phyloP scores from a whole-genome alignment of 1,140 invertebrate genomes.

The Polypedilum pembai region DNA sequence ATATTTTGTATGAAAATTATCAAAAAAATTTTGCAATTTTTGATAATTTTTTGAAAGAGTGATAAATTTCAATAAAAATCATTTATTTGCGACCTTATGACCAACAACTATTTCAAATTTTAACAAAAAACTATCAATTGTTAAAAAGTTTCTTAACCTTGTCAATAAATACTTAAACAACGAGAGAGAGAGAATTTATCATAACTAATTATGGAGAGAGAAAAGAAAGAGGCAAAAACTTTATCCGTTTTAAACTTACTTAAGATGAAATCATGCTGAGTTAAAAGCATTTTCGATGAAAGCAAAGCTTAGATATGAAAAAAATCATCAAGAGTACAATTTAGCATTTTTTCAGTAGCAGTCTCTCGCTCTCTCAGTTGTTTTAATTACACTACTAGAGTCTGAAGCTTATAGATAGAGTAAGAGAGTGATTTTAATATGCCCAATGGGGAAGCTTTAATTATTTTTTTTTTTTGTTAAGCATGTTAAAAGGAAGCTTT shows the following conservation, averaged over 20 bases:
- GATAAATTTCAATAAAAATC: no score
- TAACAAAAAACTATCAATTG: no score
- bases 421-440: slow-evolving; percentile 25
- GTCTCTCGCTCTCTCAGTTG: background rate
- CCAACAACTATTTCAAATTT: no score
- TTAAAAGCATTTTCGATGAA: slow-evolving; percentile 5
- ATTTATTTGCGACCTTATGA: no score
- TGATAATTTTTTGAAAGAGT: no score
- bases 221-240: background rate
- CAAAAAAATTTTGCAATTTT: no score
- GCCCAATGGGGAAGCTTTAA: background rate
- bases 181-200: no score
- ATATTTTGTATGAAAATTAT: no score
- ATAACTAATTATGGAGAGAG: no score
- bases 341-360: slow-evolving; percentile 5
- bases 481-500: background rate
- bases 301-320: background rate
- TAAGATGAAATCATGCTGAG: slow-evolving; percentile 14
- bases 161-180: no score
- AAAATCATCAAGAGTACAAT: slow-evolving; percentile 15
- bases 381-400: slow-evolving; percentile 13
- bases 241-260: background rate
- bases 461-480: slow-evolving; percentile 23
- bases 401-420: background rate
- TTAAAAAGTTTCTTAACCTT: no score